These are phyloP conservation scores for Polypterus bichir DNA, from an alignment of 2,113 vertebrate species.

Conservation along the genomic window DNA sequence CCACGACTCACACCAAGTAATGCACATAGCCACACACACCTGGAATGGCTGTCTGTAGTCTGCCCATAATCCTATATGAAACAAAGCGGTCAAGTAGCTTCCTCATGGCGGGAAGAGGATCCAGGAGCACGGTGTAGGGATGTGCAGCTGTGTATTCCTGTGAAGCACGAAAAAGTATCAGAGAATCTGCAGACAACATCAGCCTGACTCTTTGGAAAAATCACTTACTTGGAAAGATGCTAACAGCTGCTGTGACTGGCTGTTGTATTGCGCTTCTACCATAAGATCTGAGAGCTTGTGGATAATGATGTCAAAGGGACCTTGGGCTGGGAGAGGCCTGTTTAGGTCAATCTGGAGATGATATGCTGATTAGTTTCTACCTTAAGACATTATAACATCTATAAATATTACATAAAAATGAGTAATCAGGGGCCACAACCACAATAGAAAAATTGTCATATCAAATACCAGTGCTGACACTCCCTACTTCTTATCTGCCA, in stretches of 20 bases:
- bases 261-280: slow-evolving; percentile 45
- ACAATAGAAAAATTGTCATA: too few species aligned
- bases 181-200: background rate
- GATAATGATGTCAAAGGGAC: slow-evolving; percentile 50
- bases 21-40: slow-evolving; percentile 23
- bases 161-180: background rate
- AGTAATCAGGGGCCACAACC: too few species aligned
- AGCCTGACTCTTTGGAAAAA: too few species aligned
- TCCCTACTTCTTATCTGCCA: too few species aligned
- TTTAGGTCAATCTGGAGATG: slow-evolving; percentile 40
- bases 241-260: slow-evolving; percentile 41
- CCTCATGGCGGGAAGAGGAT: slow-evolving; percentile 46
- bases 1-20: too few species aligned
- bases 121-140: slow-evolving; percentile 42
- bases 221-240: slow-evolving; percentile 42
- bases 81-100: slow-evolving; percentile 48
- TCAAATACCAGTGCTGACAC: too few species aligned
- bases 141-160: slow-evolving; percentile 44
- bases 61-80: slow-evolving; percentile 46
- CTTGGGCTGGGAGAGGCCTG: slow-evolving; percentile 40
- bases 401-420: too few species aligned
- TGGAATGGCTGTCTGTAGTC: slow-evolving; percentile 36
- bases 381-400: too few species aligned
- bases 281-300: slow-evolving; percentile 58
- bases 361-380: too few species aligned